A percentile compares a stretch with the other conserved stretches of the same genome.
These are phyloP conservation scores for Agriotes lineatus DNA, from an alignment of 2,888 invertebrate species.

Conservation along the genomic window DNA sequence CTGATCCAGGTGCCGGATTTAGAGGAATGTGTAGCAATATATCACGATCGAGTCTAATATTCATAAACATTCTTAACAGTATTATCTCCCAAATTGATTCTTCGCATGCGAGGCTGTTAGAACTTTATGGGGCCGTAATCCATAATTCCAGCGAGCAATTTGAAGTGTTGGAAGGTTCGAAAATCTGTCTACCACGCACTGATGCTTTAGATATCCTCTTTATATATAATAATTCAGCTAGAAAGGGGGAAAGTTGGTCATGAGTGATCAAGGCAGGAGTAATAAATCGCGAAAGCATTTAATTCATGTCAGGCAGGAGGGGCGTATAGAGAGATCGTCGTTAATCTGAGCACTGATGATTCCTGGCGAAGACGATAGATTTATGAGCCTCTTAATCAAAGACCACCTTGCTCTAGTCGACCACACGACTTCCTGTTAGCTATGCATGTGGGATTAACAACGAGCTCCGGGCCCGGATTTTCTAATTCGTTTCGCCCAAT, in stretches of 20 bases:
- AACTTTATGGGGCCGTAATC: conserved; percentile 24
- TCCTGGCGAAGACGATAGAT: conserved; percentile 50
- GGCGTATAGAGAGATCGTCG: conserved; percentile 50
- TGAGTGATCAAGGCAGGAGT: conserved; percentile 45
- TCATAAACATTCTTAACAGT: background rate
- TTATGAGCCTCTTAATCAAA: conserved; percentile 51
- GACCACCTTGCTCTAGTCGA: conserved; percentile 42
- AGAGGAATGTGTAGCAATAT: background rate
- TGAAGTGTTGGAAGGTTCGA: conserved; percentile 14
- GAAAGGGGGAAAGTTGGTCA: conserved; percentile 38
- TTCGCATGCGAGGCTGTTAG: conserved; percentile 23
- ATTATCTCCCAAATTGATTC: conserved; percentile 28
- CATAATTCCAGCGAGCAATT: conserved; percentile 19
- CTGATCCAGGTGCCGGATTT: too few species aligned
- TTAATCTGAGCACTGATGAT: conserved; percentile 51
- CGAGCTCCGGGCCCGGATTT: background rate
- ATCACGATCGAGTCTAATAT: background rate
- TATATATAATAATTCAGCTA: conserved; percentile 37
- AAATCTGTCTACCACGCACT: conserved; percentile 29
- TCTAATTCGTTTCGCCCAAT: conserved; percentile 15
- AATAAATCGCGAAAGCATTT: conserved; percentile 49
- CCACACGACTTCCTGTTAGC: conserved; percentile 26
- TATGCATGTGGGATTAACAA: conserved; percentile 30
- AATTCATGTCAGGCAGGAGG: conserved; percentile 49
- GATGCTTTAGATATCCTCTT: conserved; percentile 31